phyloP scores from a whole-genome alignment of 2,797 vertebrate species.

The Ptychobarbus kaznakovi region DNA sequence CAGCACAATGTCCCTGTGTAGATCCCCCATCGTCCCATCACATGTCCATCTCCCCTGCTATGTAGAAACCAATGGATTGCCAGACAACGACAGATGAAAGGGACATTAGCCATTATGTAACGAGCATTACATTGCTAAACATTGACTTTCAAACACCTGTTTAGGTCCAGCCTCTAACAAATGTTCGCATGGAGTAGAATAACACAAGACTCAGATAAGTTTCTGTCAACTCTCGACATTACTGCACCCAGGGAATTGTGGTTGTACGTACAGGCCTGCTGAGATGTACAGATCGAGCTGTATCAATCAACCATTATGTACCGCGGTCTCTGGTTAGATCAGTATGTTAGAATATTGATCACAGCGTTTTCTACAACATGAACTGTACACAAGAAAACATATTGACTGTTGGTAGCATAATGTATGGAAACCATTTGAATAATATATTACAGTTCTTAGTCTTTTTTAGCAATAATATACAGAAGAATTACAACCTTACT shows the following conservation, averaged over 20 bases:
- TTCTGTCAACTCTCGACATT: slow-evolving; percentile 24
- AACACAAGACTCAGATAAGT: not conserved
- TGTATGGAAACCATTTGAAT: not conserved
- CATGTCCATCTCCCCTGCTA: slow-evolving; percentile 16
- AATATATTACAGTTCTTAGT: not conserved
- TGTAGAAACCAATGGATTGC: slow-evolving; percentile 20
- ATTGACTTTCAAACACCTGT: slow-evolving; percentile 31
- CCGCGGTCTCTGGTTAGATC: not conserved
- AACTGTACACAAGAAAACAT: slow-evolving; percentile 11
- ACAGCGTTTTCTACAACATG: not conserved
- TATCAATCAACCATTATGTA: not conserved
- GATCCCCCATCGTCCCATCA: slow-evolving; percentile 24
- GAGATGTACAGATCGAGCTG: slow-evolving; percentile 21
- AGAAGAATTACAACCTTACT: not conserved
- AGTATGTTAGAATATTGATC: slow-evolving; percentile 2
- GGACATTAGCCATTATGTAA: slow-evolving; percentile 44
- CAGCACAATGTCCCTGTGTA: slow-evolving; percentile 10
- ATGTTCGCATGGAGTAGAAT: not conserved
- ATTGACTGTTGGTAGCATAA: not conserved
- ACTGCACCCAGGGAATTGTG: slow-evolving; percentile 3
- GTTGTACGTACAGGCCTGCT: slow-evolving; percentile 22
- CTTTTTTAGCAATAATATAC: not conserved
- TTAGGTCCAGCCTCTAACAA: slow-evolving; percentile 15
- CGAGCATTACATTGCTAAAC: slow-evolving; percentile 34
- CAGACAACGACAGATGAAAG: slow-evolving; percentile 30